Evolutionary conservation across 1,140 invertebrate genomes (phyloP), one percentile per base, ranked within the genome.

Genomic region (Drosophila oshimai): DNA sequence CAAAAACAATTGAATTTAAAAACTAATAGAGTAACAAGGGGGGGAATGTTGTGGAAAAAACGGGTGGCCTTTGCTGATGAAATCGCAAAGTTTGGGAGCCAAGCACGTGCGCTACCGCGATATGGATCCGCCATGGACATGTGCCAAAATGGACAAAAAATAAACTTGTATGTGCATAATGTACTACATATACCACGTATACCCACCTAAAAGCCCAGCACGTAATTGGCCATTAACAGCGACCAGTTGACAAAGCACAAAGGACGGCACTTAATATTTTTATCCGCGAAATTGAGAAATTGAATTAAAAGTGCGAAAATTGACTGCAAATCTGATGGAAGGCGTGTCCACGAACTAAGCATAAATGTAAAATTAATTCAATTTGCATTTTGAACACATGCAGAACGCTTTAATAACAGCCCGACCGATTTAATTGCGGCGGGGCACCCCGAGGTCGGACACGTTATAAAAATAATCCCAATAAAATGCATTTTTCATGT

Each of bases 401-500:
- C 9, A 22, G 54, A 12, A 13, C 13, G 68, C 60, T 86, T 79
- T 68, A 51, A 65, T 72, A 39, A 36, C 45, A n/a, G n/a, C n/a
- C n/a, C n/a, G 47, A 26, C 37, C 29, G 58, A 54, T 69, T 81
- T 75, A 75, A 75, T 80, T 80, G 71, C 34, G 61, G 15, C 17
- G 13, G 34, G 36, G 15, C n/a, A 41, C 28, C 18, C 22, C 29
- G 22, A 31, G 53, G 44, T 29, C 28, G 50, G 33, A 39, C 58
- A 83, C 75, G 70, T 86, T 84, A 88, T 87, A 83, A 88, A 87
- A 87, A 87, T 87, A 87, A 87, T 87, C 83, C 81, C 83, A 77
- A 88, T 88, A 88, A 87, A 87, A 87, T 87, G 81, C 83, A 87
- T 87, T 87, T 87, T 87, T 87, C 81, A 87, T 87, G 81, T 87